Evolutionary conservation across 2,888 invertebrate species (phyloP), one percentile per base, ranked within the genome.

Genomic region (Eurois occulta): DNA sequence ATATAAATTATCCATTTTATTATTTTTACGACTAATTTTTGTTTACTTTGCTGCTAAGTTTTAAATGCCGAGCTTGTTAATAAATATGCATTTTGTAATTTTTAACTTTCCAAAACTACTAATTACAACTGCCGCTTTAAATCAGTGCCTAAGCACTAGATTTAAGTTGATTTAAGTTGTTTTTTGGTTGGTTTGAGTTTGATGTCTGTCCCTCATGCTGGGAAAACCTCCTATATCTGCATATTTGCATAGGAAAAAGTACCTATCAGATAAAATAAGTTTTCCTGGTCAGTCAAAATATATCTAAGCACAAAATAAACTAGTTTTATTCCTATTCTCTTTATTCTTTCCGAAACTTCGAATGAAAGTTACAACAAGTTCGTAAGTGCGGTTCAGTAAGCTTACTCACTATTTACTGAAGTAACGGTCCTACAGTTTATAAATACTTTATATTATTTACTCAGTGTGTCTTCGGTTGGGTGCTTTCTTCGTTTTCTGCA

Each of bases 361-460:
- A 72, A 5, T 38, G 18, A 70, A 52, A 43, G n/a, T 41, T 65
- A 65, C 18, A 72, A 65, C 18, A 72, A 58, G 46, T 41, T 72
- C 65, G 72, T 2, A 41, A 58, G 46, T 46, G 24, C 35, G 52
- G 18, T 38, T 55, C 32, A 41, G n/a, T 58, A 5, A 41, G 21
- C 72, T 66, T 13, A n/a, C 18, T n/a, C 7, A 21, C 52, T 60
- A 73, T 43, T 66, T 28, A 74, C 65, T 24, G 13, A 48, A 58
- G 32, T 35, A 35, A 32, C 24, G 24, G 18, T 6, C 35, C 35
- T 8, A 38, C 35, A 52, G 48, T 73, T 35, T 58, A 32, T 58
- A 65, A 46, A 73, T 80, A 67, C 35, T 74, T 66, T 66, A 79
- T 48, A 73, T 52, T 35, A 72, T 58, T 72, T 65, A 58, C 72